phyloP scores from a whole-genome alignment of 2,797 vertebrate genomes.

The Apogon talboti region DNA sequence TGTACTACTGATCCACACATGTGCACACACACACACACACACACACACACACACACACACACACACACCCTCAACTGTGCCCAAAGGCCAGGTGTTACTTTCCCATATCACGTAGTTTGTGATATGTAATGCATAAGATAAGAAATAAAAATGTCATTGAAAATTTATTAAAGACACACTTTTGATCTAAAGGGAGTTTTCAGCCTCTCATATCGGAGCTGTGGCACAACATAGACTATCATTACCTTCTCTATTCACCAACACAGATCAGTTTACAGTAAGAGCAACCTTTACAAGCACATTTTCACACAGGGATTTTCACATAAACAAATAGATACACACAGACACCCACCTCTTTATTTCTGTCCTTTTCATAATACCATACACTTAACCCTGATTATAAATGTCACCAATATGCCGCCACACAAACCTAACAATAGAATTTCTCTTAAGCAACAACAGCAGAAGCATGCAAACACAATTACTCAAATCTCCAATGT shows the following conservation, averaged over 20 bases:
- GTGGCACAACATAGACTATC: background rate
- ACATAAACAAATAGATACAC: conserved; percentile 3
- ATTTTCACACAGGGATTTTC: background rate
- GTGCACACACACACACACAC: conserved; percentile 27
- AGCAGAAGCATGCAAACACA: too few species aligned
- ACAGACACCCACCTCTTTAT: background rate
- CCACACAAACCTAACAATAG: too few species aligned
- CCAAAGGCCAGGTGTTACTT: conserved; percentile 47
- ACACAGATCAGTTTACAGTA: background rate
- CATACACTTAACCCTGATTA: background rate
- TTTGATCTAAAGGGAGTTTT: conserved; percentile 15
- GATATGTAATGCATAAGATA: background rate
- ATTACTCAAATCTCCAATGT: too few species aligned
- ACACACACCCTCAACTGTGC: conserved; percentile 12
- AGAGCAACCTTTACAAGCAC: background rate
- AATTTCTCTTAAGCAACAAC: too few species aligned
- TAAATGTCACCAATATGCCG: background rate
- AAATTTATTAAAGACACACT: conserved; percentile 31
- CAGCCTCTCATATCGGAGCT: background rate
- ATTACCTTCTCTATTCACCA: conserved; percentile 3
- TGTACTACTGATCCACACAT: conserved; percentile 27
- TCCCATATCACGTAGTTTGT: conserved; percentile 9
- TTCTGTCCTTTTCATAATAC: background rate
- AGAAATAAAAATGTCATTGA: conserved; percentile 27
- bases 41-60: background rate